A percentile compares a stretch with the other conserved stretches of the same genome.
phyloP scores from a whole-genome alignment of 30 jellyfish, hydroid and myxozoan species.

The Sanderia malayensis region DNA sequence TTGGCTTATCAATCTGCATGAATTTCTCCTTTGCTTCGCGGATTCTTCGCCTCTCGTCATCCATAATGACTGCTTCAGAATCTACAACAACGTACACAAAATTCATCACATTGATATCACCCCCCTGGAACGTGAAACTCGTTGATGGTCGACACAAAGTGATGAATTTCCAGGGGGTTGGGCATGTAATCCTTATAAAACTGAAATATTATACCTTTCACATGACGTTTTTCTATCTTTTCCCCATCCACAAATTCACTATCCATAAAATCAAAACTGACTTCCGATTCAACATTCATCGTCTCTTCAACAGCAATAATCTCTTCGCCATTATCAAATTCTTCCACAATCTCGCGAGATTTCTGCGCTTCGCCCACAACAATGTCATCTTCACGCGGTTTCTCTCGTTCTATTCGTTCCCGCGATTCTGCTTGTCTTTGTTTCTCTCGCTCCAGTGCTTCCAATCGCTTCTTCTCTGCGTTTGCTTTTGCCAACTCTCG shows the following conservation, averaged over 20 bases:
- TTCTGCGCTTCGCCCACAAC: background rate
- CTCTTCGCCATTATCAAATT: conserved; percentile 28
- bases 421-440: conserved; percentile 30
- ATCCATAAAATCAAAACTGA: conserved; percentile 55
- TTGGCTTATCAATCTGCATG: background rate
- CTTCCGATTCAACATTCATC: conserved; percentile 51
- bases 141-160: too few species aligned
- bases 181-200: too few species aligned
- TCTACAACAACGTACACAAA: background rate
- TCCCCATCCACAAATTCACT: too few species aligned
- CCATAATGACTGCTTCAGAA: background rate
- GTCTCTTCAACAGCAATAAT: conserved; percentile 48
- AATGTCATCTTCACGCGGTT: background rate
- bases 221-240: background rate
- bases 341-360: too few species aligned
- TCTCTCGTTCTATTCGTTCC: background rate
- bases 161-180: too few species aligned
- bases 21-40: conserved; percentile 4
- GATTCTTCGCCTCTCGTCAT: background rate
- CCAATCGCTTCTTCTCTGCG: conserved; percentile 26
- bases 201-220: too few species aligned
- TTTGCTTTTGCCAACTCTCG: conserved; percentile 31
- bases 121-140: too few species aligned
- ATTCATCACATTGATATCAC: too few species aligned
- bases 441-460: conserved; percentile 32